These are phyloP conservation scores for Clitarchus hookeri DNA, from an alignment of 2,888 invertebrate genomes.

Conservation along the genomic window DNA sequence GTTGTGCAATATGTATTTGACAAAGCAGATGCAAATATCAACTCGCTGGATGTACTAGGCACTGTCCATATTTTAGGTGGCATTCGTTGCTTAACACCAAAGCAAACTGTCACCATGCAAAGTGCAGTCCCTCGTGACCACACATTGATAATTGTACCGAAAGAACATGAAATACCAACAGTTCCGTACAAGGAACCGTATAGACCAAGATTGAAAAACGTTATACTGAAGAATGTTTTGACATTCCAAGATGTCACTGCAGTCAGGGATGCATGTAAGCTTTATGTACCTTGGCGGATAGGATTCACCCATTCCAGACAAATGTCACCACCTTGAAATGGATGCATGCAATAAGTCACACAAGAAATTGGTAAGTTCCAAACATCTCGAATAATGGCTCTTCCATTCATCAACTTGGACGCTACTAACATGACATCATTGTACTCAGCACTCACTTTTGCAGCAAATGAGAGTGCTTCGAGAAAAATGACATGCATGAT, in stretches of 20 bases:
- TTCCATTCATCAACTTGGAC: neutral
- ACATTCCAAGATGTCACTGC: neutral
- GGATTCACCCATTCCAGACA: neutral
- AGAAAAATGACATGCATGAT: neutral
- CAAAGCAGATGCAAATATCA: neutral
- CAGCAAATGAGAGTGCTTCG: neutral
- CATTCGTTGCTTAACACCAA: neutral
- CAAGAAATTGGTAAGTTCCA: neutral
- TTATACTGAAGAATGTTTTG: neutral
- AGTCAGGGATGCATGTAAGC: neutral
- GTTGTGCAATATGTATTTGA: neutral
- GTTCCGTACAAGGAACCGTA: neutral
- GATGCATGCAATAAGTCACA: neutral
- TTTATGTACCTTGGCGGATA: neutral
- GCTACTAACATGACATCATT: neutral
- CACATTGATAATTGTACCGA: too few relatives aligned
- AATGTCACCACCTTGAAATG: neutral
- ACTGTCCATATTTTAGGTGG: neutral
- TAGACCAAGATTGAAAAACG: neutral
- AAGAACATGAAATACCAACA: too few relatives aligned
- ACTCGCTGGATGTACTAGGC: neutral
- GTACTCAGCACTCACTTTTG: neutral
- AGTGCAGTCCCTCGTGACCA: too few relatives aligned
- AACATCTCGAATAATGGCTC: neutral
- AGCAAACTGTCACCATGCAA: neutral